Evolutionary conservation across 2,113 vertebrate genomes (phyloP).

Genomic region (Mirza zaza): DNA sequence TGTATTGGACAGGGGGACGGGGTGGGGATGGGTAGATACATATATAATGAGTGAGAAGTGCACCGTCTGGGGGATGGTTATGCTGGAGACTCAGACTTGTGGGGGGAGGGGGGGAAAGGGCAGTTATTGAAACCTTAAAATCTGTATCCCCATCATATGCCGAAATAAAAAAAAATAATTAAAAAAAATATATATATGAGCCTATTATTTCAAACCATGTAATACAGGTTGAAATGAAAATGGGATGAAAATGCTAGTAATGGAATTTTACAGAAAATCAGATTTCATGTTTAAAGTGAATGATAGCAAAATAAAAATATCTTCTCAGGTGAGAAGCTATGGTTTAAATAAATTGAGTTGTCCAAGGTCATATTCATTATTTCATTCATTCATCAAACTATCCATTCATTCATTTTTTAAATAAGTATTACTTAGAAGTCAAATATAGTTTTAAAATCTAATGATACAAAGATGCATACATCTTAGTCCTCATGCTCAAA

Average conservation of each 20-base stretch:
- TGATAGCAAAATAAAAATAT: conserved; percentile 9
- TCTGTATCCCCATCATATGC: too few species aligned
- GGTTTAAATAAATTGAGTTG: conserved; percentile 20
- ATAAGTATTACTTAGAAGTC: not conserved
- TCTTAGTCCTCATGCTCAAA: not conserved
- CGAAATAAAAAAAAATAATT: too few species aligned
- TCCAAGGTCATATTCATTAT: not conserved
- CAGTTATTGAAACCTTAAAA: too few species aligned
- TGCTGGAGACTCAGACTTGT: too few species aligned
- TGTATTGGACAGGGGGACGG: too few species aligned
- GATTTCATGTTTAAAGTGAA: not conserved
- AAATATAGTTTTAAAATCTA: not conserved
- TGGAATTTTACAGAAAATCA: conserved; percentile 14
- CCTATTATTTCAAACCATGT: not conserved
- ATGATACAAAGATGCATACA: not conserved
- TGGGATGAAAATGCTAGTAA: not conserved
- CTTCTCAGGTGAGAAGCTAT: not conserved
- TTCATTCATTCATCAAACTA: not conserved
- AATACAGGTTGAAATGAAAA: not conserved
- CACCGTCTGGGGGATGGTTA: too few species aligned
- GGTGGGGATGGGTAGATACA: too few species aligned
- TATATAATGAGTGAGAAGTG: too few species aligned
- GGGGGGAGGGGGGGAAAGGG: too few species aligned
- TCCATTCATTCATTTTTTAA: not conserved
- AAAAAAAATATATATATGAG: not conserved